Percentiles rank a stretch among this genome's conserved stretches.
These are phyloP conservation scores for Mormyrus lacerda DNA, from an alignment of 2,113 vertebrate genomes.

Conservation along the genomic window DNA sequence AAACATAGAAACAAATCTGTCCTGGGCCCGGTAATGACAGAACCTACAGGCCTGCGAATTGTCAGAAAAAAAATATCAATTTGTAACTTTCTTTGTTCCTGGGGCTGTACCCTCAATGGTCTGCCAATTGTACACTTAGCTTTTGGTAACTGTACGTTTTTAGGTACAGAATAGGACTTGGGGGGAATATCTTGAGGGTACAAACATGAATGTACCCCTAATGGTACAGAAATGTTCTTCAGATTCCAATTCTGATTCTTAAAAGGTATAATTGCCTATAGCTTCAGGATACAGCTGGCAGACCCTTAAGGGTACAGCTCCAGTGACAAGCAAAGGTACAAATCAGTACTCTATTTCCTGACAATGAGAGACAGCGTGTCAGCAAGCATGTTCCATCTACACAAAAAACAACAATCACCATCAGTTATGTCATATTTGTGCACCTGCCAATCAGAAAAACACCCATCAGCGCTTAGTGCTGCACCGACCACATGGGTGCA, in stretches of 20 bases:
- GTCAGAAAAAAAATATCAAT: background rate
- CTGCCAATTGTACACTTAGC: background rate
- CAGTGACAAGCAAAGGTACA: background rate
- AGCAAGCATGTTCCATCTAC: background rate
- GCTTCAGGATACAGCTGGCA: background rate
- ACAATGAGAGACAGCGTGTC: background rate
- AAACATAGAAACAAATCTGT: background rate
- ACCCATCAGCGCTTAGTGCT: background rate
- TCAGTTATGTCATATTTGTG: background rate
- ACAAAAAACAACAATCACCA: background rate
- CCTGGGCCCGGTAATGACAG: background rate
- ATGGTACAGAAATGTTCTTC: no score
- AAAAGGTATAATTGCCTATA: background rate
- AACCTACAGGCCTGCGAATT: background rate
- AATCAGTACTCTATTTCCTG: background rate
- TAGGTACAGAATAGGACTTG: background rate
- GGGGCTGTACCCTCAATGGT: background rate
- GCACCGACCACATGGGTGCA: background rate
- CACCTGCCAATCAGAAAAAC: background rate
- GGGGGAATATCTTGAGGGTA: background rate
- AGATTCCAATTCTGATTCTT: background rate
- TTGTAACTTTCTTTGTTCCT: background rate
- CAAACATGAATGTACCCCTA: background rate
- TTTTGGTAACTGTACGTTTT: background rate
- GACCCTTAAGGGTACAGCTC: background rate